These are phyloP conservation scores for Tauraco hartlaubi DNA, from an alignment of 2,797 vertebrate species.

Conservation along the genomic window DNA sequence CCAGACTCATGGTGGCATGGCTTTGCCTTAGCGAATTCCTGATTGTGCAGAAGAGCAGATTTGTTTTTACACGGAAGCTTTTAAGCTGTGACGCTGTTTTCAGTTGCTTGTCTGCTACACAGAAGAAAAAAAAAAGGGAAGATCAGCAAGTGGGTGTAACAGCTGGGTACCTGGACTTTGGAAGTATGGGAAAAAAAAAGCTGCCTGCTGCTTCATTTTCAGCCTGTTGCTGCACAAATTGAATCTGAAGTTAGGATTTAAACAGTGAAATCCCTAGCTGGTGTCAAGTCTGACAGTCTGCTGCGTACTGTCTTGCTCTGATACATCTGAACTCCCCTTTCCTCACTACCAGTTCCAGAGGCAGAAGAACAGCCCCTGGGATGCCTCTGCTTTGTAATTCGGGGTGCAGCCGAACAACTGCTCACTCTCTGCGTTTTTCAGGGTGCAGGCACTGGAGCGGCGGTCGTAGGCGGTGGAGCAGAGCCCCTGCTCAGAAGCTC, in stretches of 20 bases:
- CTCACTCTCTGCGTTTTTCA: not conserved
- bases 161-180: conserved; percentile 63
- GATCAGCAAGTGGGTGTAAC: conserved; percentile 33
- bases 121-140: not conserved
- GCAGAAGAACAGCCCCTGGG: not conserved
- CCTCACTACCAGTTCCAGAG: not conserved
- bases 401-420: not conserved
- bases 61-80: conserved; percentile 16
- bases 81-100: conserved; percentile 33
- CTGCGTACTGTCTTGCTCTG: conserved; percentile 18
- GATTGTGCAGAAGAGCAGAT: conserved; percentile 14
- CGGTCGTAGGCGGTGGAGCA: not conserved
- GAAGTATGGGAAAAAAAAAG: not conserved
- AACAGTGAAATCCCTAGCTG: conserved; percentile 64
- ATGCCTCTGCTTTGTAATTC: not conserved
- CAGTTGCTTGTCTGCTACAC: not conserved
- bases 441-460: not conserved
- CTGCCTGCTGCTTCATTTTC: conserved; percentile 53
- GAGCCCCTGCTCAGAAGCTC: not conserved
- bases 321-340: not conserved
- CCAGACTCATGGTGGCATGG: not conserved
- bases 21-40: not conserved
- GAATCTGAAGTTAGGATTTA: conserved; percentile 41
- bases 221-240: conserved; percentile 46
- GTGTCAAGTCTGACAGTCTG: conserved; percentile 60